phyloP scores from a whole-genome alignment of 2,113 vertebrate species.

The Oncorhynchus clarkii region DNA sequence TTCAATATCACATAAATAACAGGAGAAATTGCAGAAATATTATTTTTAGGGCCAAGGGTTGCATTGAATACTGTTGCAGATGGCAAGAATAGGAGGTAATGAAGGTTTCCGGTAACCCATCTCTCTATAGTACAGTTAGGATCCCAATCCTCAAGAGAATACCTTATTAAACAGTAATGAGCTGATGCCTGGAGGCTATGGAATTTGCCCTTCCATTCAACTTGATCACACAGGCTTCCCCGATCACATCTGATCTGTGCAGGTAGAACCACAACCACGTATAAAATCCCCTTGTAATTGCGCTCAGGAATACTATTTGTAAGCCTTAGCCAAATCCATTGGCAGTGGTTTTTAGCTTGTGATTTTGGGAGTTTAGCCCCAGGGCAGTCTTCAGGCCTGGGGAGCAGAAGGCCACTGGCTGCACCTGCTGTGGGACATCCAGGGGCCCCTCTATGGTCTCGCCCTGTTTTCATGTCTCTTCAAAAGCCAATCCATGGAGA shows the following conservation, averaged over 20 bases:
- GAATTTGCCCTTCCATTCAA: slow-evolving; percentile 10
- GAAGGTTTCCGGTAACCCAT: not conserved
- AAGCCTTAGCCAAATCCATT: slow-evolving; percentile 52
- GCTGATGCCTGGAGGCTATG: slow-evolving; percentile 27
- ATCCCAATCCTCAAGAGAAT: slow-evolving; percentile 8
- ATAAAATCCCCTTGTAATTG: too few relatives aligned
- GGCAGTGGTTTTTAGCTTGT: slow-evolving; percentile 69
- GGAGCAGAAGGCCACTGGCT: slow-evolving; percentile 73
- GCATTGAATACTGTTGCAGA: too few relatives aligned
- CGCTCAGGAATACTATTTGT: not conserved
- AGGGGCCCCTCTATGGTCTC: slow-evolving; percentile 51
- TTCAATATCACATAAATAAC: too few relatives aligned
- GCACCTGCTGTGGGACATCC: slow-evolving; percentile 82
- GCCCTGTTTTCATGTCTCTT: slow-evolving; percentile 66
- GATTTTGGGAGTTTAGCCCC: slow-evolving; percentile 84
- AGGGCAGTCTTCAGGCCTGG: slow-evolving; percentile 86
- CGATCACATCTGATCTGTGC: slow-evolving; percentile 40
- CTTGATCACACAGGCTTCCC: slow-evolving; percentile 17
- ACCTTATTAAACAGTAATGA: slow-evolving; percentile 42
- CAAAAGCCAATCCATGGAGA: slow-evolving; percentile 50
- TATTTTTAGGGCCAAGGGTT: too few relatives aligned
- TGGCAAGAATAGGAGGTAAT: not conserved
- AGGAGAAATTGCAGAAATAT: too few relatives aligned
- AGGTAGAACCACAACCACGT: too few relatives aligned
- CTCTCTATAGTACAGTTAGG: not conserved